Conservation (phyloP, 1,140 invertebrate species). For the Schlechtendalia chinensis region DNA sequence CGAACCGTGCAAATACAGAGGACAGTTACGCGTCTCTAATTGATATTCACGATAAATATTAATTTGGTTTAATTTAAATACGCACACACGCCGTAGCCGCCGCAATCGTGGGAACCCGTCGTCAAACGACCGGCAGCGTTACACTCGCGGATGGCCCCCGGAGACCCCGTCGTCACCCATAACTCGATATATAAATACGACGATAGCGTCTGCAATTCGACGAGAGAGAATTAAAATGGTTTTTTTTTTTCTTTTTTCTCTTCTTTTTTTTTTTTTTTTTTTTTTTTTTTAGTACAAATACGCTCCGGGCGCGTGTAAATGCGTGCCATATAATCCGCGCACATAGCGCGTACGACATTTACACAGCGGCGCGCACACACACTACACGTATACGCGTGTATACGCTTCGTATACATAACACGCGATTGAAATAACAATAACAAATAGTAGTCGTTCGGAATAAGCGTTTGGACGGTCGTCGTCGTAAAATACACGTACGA, state of each 20-base stretch:
- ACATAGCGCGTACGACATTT: constrained; percentile 45
- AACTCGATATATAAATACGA: not conserved
- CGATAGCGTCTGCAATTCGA: not conserved
- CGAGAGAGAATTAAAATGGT: not conserved
- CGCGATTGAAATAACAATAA: not conserved
- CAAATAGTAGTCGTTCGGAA: not conserved
- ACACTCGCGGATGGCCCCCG: not conserved
- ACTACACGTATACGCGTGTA: not conserved
- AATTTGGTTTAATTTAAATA: constrained; percentile 38
- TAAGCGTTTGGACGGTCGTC: not conserved
- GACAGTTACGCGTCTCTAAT: not conserved
- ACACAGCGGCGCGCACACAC: constrained; percentile 15
- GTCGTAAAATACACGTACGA: not conserved
- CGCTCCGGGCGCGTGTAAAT: constrained; percentile 12
- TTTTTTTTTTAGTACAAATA: constrained; percentile 2
- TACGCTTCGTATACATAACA: not conserved
- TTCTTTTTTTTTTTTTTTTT: constrained; percentile 5
- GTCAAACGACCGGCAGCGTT: constrained; percentile 8
- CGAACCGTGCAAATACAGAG: not conserved
- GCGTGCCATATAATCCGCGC: constrained; percentile 35
- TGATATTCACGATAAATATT: constrained; percentile 30
- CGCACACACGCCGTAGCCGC: not conserved
- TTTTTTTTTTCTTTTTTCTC: constrained; percentile 13
- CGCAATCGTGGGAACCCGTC: constrained; percentile 33
- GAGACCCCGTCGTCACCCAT: not conserved